Evolutionary conservation across 2,113 vertebrate genomes (phyloP).

Genomic region (Neogale vison): DNA sequence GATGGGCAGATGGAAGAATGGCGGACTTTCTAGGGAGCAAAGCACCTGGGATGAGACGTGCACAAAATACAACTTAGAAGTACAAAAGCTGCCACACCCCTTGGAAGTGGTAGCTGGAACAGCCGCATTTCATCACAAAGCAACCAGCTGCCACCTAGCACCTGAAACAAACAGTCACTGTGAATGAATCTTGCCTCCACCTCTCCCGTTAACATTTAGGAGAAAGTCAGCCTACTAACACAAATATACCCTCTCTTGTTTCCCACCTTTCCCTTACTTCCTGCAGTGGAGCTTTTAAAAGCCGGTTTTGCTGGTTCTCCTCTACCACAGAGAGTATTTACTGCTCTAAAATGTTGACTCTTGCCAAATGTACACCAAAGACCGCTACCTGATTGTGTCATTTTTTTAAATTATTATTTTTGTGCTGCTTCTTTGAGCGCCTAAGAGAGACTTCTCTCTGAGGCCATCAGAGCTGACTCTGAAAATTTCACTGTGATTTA

Average conservation of each 20-base stretch:
- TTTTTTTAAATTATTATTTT: slow-evolving; percentile 72
- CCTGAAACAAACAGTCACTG: neutral
- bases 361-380: slow-evolving; percentile 44
- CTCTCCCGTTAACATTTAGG: neutral
- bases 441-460: slow-evolving; percentile 49
- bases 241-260: neutral
- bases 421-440: slow-evolving; percentile 19
- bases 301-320: slow-evolving; percentile 19
- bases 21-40: neutral
- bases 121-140: neutral
- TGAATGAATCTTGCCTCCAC: neutral
- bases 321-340: neutral
- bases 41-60: neutral
- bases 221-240: slow-evolving; percentile 32
- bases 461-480: slow-evolving; percentile 24
- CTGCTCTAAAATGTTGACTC: slow-evolving; percentile 32
- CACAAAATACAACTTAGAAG: neutral
- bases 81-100: neutral
- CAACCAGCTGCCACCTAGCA: neutral
- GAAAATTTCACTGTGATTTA: neutral
- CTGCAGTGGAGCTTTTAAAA: neutral
- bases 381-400: slow-evolving; percentile 38
- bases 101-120: neutral
- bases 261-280: neutral
- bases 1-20: neutral